phyloP scores from a whole-genome alignment of 2,797 vertebrate genomes.

The Mallotus villosus region DNA sequence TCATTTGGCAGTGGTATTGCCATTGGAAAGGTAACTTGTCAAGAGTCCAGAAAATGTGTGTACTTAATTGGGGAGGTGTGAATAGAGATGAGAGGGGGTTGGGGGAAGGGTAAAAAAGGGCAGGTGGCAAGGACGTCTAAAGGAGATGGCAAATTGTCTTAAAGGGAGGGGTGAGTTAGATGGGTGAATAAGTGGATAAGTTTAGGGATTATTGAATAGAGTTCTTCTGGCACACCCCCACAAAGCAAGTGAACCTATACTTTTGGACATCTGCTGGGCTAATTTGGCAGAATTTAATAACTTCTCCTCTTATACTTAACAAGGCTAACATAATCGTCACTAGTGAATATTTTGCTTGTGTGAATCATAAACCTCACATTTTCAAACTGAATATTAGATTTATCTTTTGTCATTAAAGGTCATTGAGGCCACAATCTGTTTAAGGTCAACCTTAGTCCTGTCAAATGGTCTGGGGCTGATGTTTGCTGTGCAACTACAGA shows the following conservation, averaged over 20 bases:
- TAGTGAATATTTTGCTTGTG: not conserved
- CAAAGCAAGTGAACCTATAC: constrained; percentile 37
- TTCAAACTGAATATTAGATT: constrained; percentile 7
- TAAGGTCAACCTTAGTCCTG: not conserved
- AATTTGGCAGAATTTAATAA: constrained; percentile 34
- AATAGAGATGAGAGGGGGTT: not conserved
- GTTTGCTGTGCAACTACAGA: not conserved
- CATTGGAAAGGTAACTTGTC: constrained; percentile 35
- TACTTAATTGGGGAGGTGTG: constrained; percentile 49
- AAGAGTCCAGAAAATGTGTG: constrained; percentile 45
- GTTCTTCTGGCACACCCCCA: constrained; percentile 39
- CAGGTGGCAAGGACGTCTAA: constrained; percentile 37
- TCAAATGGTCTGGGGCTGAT: not conserved
- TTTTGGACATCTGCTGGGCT: constrained; percentile 52
- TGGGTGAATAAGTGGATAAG: constrained; percentile 17
- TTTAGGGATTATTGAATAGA: constrained; percentile 20
- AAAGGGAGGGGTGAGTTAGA: constrained; percentile 27
- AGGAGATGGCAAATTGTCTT: constrained; percentile 44
- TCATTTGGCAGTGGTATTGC: not conserved
- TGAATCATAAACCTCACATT: constrained; percentile 22
- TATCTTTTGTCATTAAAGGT: not conserved
- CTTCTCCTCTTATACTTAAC: not conserved
- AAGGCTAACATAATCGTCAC: not conserved
- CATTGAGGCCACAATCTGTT: not conserved
- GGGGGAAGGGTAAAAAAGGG: constrained; percentile 18